phyloP scores from a whole-genome alignment of 1,140 invertebrate species.

The Drosophila nikananu region DNA sequence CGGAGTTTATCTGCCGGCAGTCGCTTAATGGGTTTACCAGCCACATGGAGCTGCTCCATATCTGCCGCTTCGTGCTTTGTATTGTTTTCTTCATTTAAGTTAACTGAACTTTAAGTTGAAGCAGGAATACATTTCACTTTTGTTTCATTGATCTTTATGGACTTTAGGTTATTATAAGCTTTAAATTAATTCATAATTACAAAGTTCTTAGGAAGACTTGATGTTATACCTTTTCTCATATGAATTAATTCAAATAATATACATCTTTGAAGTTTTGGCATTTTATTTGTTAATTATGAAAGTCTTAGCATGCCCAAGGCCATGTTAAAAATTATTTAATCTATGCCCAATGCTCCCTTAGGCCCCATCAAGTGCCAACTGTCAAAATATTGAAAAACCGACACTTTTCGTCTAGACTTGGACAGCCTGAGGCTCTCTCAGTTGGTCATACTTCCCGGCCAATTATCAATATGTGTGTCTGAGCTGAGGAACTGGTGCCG shows the following conservation, averaged over 20 bases:
- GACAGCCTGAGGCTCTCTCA: constrained; percentile 50
- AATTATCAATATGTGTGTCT: constrained; percentile 58
- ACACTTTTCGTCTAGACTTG: constrained; percentile 73
- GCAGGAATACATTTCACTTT: not conserved
- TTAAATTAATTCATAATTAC: not conserved
- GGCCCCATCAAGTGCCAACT: constrained; percentile 63
- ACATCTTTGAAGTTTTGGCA: too few species aligned
- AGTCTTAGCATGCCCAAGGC: not conserved
- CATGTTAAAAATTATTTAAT: constrained; percentile 18
- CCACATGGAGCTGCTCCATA: constrained; percentile 13
- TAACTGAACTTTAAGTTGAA: not conserved
- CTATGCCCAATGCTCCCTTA: constrained; percentile 18
- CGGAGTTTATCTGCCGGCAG: constrained; percentile 38
- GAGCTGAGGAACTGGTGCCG: constrained; percentile 25
- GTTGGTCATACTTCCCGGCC: constrained; percentile 51
- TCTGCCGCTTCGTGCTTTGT: not conserved
- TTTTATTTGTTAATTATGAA: not conserved
- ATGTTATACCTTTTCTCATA: not conserved
- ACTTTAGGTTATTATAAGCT: not conserved
- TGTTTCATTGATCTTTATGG: not conserved
- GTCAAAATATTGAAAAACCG: constrained; percentile 67
- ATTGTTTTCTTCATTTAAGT: constrained; percentile 8
- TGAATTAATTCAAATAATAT: not conserved
- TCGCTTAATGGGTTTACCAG: constrained; percentile 33
- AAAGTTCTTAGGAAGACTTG: fast-evolving